These are phyloP conservation scores for Bellardia pandia DNA, from an alignment of 2,888 invertebrate genomes.

Conservation along the genomic window DNA sequence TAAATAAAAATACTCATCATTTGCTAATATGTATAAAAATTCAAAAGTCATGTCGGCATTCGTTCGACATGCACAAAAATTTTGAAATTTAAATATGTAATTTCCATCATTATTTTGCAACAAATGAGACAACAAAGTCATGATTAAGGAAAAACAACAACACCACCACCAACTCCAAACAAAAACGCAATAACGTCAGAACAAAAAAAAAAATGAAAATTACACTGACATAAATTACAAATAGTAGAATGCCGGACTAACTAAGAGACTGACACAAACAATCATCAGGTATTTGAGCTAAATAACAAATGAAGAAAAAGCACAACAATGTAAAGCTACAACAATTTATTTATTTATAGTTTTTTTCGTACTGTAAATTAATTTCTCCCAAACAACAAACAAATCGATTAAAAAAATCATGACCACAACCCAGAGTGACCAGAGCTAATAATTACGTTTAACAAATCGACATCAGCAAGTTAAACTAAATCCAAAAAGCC, in stretches of 20 bases:
- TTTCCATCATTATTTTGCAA: constrained; percentile 27
- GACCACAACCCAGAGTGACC: constrained; percentile 36
- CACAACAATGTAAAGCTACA: constrained; percentile 13
- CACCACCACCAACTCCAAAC: neutral
- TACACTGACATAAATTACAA: constrained; percentile 45
- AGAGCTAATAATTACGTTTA: constrained; percentile 8
- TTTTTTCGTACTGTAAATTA: neutral
- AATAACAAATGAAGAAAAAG: constrained; percentile 26
- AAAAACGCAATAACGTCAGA: neutral
- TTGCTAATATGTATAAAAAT: neutral
- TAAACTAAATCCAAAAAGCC: neutral
- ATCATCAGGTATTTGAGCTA: constrained; percentile 38
- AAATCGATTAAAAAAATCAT: constrained; percentile 48
- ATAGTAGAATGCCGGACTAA: constrained; percentile 20
- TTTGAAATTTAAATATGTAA: constrained; percentile 31
- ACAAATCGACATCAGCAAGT: constrained; percentile 9
- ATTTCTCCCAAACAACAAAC: constrained; percentile 4
- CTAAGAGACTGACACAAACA: constrained; percentile 25
- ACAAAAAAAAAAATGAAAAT: constrained; percentile 19
- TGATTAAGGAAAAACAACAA: constrained; percentile 24
- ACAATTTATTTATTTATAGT: constrained; percentile 30
- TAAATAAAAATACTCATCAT: neutral
- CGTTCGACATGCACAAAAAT: constrained; percentile 20
- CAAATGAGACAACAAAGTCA: constrained; percentile 45
- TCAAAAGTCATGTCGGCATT: constrained; percentile 16